Base-by-base conservation (phyloP, 2,113 vertebrate species). In the Serinus canaria region DNA sequence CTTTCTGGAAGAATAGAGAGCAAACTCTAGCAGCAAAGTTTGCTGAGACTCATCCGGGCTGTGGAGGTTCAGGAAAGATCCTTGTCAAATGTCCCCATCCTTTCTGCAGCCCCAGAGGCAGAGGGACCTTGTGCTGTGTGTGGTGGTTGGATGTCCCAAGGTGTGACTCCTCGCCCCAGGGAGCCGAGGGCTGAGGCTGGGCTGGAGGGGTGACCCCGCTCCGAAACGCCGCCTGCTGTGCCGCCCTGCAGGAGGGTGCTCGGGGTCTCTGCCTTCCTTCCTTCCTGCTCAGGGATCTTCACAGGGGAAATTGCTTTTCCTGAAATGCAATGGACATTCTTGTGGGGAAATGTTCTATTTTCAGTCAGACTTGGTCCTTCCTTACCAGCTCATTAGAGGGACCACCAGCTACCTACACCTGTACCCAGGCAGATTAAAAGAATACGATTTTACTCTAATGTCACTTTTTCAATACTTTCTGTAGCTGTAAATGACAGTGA, bases 401-500 rank as follows among this genome's bases (percentile, higher is more conserved):
- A 66, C 55, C 12, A 1, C 55, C 67, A 96, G 83, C 56, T 70
- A 88, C 49, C 44, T 60, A 80, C 30, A 67, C 72, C 76, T 94
- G 49, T 56, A 49, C n/a, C 50, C 62, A 67, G 35, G 64, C 33
- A 87, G 83, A 93, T 74, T 92, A 84, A 87, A 96, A 95, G 73
- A 68, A 81, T 75, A 64, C 2, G 0, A 37, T 90, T 92, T 41
- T 93, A 87, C 93, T 82, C 76, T 92, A 90, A 67, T 30, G 62
- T 56, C 76, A 89, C n/a, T 82, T 94, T 94, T 97, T 81, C 85
- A 95, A 92, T 95, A 92, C 77, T 92, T 95, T 92, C 83, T 80
- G 56, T 76, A 72, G 80, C 64, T 87, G 85, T 72, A 94, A 94
- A 89, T 96, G 94, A 87, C 87, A 92, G 59, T 74, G 5, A 10